Percentiles rank a stretch among this genome's conserved stretches.
Evolutionary conservation across 2,888 invertebrate genomes (phyloP).

Genomic region (Calameuta idolon): DNA sequence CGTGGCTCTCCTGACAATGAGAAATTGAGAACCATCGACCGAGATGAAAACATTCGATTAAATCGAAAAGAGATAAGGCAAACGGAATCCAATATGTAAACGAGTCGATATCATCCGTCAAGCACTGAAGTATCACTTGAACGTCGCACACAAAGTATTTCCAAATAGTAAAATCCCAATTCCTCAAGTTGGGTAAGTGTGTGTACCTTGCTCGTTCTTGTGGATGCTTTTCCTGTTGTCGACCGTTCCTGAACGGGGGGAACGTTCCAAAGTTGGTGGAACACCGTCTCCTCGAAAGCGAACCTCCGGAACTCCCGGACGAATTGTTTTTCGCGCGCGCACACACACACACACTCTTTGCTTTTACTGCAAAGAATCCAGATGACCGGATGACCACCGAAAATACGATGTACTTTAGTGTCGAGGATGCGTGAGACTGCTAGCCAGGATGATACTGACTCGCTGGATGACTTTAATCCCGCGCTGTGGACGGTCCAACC

Average conservation of each 20-base stretch:
- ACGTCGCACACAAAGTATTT: background rate
- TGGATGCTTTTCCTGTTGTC: constrained; percentile 35
- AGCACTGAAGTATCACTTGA: background rate
- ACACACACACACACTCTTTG: constrained; percentile 1
- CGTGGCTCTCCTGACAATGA: background rate
- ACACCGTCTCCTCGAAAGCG: constrained; percentile 48
- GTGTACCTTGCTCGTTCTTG: constrained; percentile 1
- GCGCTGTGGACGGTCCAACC: constrained; percentile 61
- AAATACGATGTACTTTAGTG: background rate
- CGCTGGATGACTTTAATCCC: constrained; percentile 37
- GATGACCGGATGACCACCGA: background rate
- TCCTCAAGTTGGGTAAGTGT: background rate
- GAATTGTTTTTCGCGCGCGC: constrained; percentile 44
- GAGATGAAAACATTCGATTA: background rate
- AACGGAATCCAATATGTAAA: background rate
- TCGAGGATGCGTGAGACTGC: constrained; percentile 1
- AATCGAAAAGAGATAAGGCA: background rate
- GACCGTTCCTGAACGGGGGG: constrained; percentile 58
- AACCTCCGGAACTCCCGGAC: constrained; percentile 29
- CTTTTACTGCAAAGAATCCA: constrained; percentile 19
- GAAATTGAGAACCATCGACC: background rate
- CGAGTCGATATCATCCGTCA: background rate
- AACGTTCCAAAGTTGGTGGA: constrained; percentile 29
- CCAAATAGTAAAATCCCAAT: constrained; percentile 1
- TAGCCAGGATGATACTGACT: background rate